phyloP scores from a whole-genome alignment of 2,888 invertebrate species.

The Rhagonycha fulva region DNA sequence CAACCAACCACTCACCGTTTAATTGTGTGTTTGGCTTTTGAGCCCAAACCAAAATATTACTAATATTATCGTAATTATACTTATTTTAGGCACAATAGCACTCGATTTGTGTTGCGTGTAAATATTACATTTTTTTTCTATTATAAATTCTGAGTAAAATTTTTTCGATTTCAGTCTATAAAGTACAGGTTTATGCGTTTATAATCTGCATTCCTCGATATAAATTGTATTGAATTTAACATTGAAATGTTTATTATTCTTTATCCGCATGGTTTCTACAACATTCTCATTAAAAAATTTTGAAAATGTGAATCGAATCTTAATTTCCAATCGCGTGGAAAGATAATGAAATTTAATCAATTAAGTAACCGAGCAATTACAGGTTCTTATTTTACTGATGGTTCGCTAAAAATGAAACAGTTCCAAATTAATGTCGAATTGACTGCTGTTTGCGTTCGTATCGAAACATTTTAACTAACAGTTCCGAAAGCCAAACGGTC shows the following conservation, averaged over 20 bases:
- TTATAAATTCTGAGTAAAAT: neutral
- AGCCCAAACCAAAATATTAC: neutral
- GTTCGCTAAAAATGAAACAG: too few relatives aligned
- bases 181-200: constrained; percentile 40
- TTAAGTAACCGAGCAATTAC: too few relatives aligned
- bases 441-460: too few relatives aligned
- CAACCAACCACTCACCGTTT: neutral
- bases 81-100: neutral
- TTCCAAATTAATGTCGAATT: too few relatives aligned
- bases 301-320: neutral
- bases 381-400: too few relatives aligned
- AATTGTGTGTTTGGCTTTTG: neutral
- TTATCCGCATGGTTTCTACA: neutral
- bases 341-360: too few relatives aligned
- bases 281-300: neutral
- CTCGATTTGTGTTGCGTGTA: neutral
- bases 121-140: neutral
- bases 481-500: too few relatives aligned
- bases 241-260: constrained; percentile 29
- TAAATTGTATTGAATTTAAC: constrained; percentile 37
- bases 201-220: constrained; percentile 40
- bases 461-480: too few relatives aligned
- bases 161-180: constrained; percentile 35
- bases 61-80: neutral
- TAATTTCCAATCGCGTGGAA: neutral